Evolutionary conservation across 2,888 invertebrate species (phyloP).

Genomic region (Agonopterix alstromeriana): DNA sequence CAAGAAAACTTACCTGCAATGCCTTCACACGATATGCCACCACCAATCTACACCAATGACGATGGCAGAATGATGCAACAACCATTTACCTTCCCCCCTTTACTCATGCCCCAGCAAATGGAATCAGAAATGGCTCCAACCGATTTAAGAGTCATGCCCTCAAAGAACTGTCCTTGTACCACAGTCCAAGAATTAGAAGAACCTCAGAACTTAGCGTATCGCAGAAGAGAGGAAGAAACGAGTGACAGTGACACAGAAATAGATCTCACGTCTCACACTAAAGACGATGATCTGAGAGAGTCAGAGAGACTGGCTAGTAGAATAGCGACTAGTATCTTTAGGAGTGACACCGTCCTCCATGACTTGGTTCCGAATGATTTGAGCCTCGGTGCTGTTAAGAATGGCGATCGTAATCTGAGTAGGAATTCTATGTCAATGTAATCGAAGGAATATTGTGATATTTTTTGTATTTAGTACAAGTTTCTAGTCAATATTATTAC

Average conservation of each 20-base stretch:
- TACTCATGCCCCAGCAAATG: slow-evolving; percentile 47
- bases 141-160: slow-evolving; percentile 49
- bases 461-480: background rate
- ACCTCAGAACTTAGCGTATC: slow-evolving; percentile 60
- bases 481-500: background rate
- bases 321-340: slow-evolving; percentile 64
- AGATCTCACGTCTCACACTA: slow-evolving; percentile 69
- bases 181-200: slow-evolving; percentile 28
- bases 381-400: slow-evolving; percentile 54
- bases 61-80: slow-evolving; percentile 48
- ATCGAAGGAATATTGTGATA: slow-evolving; percentile 6
- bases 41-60: slow-evolving; percentile 45
- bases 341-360: slow-evolving; percentile 61
- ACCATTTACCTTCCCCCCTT: slow-evolving; percentile 47
- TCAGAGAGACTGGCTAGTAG: slow-evolving; percentile 59
- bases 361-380: slow-evolving; percentile 70
- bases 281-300: slow-evolving; percentile 65
- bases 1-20: slow-evolving; percentile 33
- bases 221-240: slow-evolving; percentile 39
- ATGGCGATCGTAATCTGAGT: slow-evolving; percentile 36
- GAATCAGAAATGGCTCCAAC: slow-evolving; percentile 60
- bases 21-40: slow-evolving; percentile 44
- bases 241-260: slow-evolving; percentile 71
- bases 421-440: slow-evolving; percentile 49
- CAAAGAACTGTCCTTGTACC: slow-evolving; percentile 54